Evolutionary conservation across 1,140 invertebrate genomes (phyloP).

Genomic region (Nephila pilipes): DNA sequence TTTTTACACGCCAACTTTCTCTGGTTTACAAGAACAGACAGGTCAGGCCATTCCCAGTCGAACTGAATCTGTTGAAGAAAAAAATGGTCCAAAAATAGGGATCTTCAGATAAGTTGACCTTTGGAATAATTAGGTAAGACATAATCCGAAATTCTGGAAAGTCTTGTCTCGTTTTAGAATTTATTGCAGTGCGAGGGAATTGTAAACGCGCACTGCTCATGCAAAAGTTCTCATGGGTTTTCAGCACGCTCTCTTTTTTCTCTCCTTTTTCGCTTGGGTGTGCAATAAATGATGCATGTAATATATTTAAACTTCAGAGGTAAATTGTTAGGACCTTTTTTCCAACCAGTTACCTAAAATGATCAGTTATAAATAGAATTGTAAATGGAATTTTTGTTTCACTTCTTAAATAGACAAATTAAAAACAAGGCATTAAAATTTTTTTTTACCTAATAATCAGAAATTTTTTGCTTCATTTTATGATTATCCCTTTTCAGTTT

Average conservation of each 20-base stretch:
- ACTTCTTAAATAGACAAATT: too few species aligned
- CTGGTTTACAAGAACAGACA: background rate
- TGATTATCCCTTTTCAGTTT: too few species aligned
- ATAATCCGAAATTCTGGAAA: background rate
- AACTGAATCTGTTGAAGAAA: background rate
- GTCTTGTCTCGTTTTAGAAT: background rate
- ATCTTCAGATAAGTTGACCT: background rate
- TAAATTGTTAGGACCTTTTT: too few species aligned
- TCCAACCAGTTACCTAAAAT: too few species aligned
- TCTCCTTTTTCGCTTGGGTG: background rate
- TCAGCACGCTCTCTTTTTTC: background rate
- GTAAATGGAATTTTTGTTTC: too few species aligned
- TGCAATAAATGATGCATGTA: background rate
- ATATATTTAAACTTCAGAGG: background rate
- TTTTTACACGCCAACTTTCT: slow-evolving; percentile 21
- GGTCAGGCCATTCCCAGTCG: slow-evolving; percentile 15
- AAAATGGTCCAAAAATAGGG: background rate
- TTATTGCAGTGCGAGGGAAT: background rate
- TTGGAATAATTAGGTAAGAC: background rate
- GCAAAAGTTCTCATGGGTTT: background rate
- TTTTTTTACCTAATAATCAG: too few species aligned
- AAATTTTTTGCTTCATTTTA: too few species aligned
- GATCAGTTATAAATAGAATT: too few species aligned
- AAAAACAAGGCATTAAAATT: too few species aligned
- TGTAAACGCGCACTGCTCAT: background rate